A percentile compares a stretch with the other conserved stretches of the same genome.
These are phyloP conservation scores for Gavia stellata DNA, from an alignment of 2,113 vertebrate genomes.

Conservation along the genomic window DNA sequence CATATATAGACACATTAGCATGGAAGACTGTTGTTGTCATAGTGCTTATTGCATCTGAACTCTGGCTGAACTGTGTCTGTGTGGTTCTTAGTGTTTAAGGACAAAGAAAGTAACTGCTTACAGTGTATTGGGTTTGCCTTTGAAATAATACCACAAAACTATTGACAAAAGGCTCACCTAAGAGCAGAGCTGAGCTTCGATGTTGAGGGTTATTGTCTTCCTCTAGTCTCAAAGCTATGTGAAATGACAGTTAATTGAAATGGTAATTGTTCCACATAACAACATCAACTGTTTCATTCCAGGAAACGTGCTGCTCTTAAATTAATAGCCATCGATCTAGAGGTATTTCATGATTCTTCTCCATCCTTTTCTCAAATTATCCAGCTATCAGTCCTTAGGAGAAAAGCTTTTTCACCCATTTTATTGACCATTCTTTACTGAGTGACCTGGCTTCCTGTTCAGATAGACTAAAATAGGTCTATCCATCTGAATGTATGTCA, in stretches of 20 bases:
- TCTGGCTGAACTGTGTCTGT: constrained; percentile 62
- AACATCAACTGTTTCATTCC: constrained; percentile 70
- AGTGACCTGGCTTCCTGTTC: constrained; percentile 65
- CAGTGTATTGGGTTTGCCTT: constrained; percentile 56
- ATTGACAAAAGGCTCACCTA: constrained; percentile 64
- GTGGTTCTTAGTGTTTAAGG: constrained; percentile 30
- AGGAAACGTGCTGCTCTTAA: constrained; percentile 72
- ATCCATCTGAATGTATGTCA: constrained; percentile 66
- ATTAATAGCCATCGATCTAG: constrained; percentile 77
- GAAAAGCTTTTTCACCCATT: constrained; percentile 67
- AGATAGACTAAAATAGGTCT: constrained; percentile 59
- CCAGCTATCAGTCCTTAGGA: constrained; percentile 63
- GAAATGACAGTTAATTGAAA: constrained; percentile 78
- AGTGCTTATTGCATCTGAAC: constrained; percentile 56
- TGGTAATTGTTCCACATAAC: constrained; percentile 72
- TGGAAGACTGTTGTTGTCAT: neutral
- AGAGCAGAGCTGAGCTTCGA: constrained; percentile 60
- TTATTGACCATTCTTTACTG: constrained; percentile 70
- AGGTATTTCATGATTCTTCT: constrained; percentile 62
- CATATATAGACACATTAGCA: neutral
- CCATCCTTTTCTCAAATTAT: constrained; percentile 68
- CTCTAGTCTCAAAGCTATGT: constrained; percentile 63
- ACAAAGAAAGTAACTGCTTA: constrained; percentile 62
- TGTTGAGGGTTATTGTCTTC: constrained; percentile 64
- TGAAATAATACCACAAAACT: constrained; percentile 56